These are phyloP conservation scores for Ptychodera flava DNA, from an alignment of 35 echinoderm and acorn worm genomes.

Conservation along the genomic window DNA sequence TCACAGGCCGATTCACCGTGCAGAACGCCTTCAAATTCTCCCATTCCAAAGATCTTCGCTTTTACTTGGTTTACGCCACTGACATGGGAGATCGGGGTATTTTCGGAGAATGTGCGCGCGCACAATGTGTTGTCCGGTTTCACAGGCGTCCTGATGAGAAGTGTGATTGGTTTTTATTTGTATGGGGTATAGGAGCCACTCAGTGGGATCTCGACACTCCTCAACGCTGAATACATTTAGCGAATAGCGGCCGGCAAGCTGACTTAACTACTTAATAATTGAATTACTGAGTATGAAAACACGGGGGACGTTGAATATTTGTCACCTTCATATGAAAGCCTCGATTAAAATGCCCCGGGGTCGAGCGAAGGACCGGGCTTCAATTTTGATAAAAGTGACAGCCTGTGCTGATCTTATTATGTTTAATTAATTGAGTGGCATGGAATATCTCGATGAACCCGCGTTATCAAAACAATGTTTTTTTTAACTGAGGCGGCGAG, in stretches of 20 bases:
- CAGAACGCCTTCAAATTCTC: too few species aligned
- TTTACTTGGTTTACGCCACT: background rate
- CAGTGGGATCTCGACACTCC: background rate
- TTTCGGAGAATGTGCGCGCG: background rate
- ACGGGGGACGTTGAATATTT: background rate
- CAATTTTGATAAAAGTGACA: too few species aligned
- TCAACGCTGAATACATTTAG: background rate
- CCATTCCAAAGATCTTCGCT: too few species aligned
- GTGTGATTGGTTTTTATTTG: background rate
- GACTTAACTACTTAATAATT: conserved; percentile 2
- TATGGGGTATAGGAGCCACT: background rate
- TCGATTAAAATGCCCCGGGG: too few species aligned
- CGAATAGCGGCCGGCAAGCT: background rate
- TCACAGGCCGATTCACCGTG: too few species aligned
- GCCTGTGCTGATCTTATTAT: too few species aligned
- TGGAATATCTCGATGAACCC: too few species aligned
- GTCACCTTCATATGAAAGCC: too few species aligned
- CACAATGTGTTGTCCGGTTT: background rate
- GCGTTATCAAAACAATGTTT: background rate
- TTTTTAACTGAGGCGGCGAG: background rate
- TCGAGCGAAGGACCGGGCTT: too few species aligned
- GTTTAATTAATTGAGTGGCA: too few species aligned
- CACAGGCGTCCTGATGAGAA: background rate
- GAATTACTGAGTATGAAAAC: background rate
- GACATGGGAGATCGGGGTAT: background rate